Evolutionary conservation across 2,113 vertebrate genomes (phyloP).

Genomic region (Willisornis vidua): DNA sequence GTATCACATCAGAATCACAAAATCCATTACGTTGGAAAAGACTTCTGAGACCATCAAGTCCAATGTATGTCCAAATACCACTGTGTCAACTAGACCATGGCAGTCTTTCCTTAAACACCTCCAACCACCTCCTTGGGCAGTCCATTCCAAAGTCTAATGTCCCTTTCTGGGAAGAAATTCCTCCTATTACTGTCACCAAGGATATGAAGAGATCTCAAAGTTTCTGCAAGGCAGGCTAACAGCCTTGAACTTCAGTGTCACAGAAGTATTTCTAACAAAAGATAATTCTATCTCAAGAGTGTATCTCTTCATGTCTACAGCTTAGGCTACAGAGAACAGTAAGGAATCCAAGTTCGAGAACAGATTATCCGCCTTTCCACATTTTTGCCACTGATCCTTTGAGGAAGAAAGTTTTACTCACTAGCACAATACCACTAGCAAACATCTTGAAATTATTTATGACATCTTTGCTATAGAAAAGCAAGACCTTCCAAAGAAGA

Average conservation of each 20-base stretch:
- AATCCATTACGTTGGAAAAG: neutral
- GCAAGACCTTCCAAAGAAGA: neutral
- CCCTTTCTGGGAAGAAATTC: neutral
- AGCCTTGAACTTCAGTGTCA: neutral
- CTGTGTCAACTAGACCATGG: neutral
- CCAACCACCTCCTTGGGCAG: neutral
- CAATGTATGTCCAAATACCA: neutral
- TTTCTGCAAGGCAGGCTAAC: neutral
- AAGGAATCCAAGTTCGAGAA: neutral
- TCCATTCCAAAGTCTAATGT: neutral
- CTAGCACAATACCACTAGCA: neutral
- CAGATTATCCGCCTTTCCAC: neutral
- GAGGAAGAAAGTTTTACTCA: neutral
- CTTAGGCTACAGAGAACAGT: neutral
- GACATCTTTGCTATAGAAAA: neutral
- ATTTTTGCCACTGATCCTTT: fast-evolving
- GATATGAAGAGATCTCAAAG: neutral
- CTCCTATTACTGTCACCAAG: neutral
- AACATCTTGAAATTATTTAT: neutral
- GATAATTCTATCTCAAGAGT: neutral
- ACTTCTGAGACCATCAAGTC: neutral
- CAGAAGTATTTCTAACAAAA: neutral
- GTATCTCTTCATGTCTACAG: neutral
- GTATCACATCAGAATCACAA: neutral
- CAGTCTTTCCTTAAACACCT: neutral